Base-by-base conservation (phyloP, 2,113 vertebrate species). In the Myotis brandtii region DNA sequence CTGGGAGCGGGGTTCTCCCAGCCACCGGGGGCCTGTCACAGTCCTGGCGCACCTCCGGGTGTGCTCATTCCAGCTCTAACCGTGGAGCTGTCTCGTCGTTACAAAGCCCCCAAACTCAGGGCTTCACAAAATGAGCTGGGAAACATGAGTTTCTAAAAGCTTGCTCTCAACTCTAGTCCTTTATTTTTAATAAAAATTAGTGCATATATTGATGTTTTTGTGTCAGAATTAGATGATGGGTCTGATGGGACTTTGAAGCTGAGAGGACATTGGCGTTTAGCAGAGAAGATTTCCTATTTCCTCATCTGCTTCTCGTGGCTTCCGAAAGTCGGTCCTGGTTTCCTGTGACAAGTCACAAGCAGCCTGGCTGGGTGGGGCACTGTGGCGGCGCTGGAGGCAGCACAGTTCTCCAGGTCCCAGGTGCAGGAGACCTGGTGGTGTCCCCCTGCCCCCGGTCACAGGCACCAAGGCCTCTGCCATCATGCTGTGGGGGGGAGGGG, bases 51-150 rank as follows among this genome's bases (percentile, higher is more conserved):
- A 40, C 25, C 13, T 37, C 34, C 14, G 2, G 6, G 25, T 43
- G 1, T 30, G 46, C 54, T 70, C 67, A 5, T 56, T 37, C 4
- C 12, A 69, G 40, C 16, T 88, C 34, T 20, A 82, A 50, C 50
- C 1, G 0, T 59, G 81, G 34, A 76, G 5, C 34, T 30, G 0
- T 67, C 13, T 52, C 70, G 1, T 23, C 12, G 10, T 18, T 73
- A 4, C 18, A 77, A 86, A 89, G 67, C 66, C n/a, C 30, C 72
- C 18, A 10, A 59, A 25, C 34, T 7, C 16, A 43, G 37, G 40
- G 12, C 32, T 40, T 69, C 37, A 32, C 37, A 69, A 67, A 34
- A 10, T 30, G 0, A 52, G 3, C 50, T 81, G 48, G 89, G 48
- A 92, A 92, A 56, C 30, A 5, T 46, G 37, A 34, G 16, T 87